Percentiles rank a stretch among this genome's conserved stretches.
Evolutionary conservation across 2,888 invertebrate species (phyloP).

Genomic region (Bembecia ichneumoniformis): DNA sequence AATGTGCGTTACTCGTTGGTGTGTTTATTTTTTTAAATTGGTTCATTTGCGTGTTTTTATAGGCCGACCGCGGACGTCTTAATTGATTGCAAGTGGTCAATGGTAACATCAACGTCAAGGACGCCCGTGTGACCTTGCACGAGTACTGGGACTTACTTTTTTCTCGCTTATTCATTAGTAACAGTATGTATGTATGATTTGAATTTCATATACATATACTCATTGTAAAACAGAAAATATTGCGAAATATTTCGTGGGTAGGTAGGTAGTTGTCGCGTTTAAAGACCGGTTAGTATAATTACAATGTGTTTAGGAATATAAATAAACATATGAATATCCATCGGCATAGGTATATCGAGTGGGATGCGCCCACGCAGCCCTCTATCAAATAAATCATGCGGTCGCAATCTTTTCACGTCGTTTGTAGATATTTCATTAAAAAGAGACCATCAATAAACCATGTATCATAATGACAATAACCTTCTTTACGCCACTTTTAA

Average conservation of each 20-base stretch:
- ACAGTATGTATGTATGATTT: too few relatives aligned
- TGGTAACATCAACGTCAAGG: not conserved
- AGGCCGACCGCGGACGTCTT: not conserved
- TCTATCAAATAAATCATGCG: constrained; percentile 34
- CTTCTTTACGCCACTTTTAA: too few relatives aligned
- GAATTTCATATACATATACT: too few relatives aligned
- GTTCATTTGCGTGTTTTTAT: not conserved
- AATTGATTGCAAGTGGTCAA: not conserved
- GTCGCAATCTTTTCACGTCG: constrained; percentile 15
- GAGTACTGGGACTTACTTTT: too few relatives aligned
- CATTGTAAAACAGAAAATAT: too few relatives aligned
- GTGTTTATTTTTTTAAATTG: not conserved
- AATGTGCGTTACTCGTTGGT: not conserved
- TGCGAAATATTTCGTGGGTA: not conserved
- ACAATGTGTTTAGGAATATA: constrained; percentile 5
- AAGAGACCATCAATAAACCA: not conserved
- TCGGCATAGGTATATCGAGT: constrained; percentile 27
- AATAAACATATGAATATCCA: constrained; percentile 19
- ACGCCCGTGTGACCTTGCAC: not conserved
- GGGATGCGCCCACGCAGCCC: constrained; percentile 42
- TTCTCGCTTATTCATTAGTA: too few relatives aligned
- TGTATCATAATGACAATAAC: too few relatives aligned
- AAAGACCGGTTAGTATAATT: not conserved
- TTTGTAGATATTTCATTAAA: not conserved
- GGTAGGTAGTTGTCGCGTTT: not conserved